phyloP scores from a whole-genome alignment of 2,888 invertebrate genomes.

The Stomorhina lunata region DNA sequence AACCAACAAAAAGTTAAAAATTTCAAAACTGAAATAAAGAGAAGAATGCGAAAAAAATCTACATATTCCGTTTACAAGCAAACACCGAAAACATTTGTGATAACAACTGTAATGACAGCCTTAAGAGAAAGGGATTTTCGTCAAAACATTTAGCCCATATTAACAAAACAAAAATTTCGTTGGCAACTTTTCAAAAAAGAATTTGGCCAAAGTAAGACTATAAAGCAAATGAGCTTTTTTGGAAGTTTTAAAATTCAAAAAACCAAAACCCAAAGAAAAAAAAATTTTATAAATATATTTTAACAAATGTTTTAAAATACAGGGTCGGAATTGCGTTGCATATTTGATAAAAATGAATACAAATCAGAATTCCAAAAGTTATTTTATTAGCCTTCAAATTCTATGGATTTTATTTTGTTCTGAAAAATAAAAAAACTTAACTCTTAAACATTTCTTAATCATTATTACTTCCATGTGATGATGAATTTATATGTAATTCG shows the following conservation, averaged over 20 bases:
- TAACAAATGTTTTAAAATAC: too few species aligned
- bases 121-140: slow-evolving; percentile 61
- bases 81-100: slow-evolving; percentile 60
- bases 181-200: slow-evolving; percentile 51
- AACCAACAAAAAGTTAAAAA: slow-evolving; percentile 28
- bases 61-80: slow-evolving; percentile 52
- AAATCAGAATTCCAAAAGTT: too few species aligned
- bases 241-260: not conserved
- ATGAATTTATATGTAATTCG: too few species aligned
- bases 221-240: not conserved
- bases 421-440: too few species aligned
- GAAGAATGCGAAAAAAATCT: not conserved
- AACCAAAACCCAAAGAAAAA: not conserved
- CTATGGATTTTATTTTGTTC: too few species aligned
- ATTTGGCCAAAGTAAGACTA: slow-evolving; percentile 18
- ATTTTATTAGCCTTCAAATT: too few species aligned
- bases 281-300: slow-evolving; percentile 41
- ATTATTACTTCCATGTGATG: too few species aligned
- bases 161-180: slow-evolving; percentile 20
- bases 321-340: too few species aligned
- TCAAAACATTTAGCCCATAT: not conserved
- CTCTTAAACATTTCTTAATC: too few species aligned
- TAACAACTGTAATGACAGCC: slow-evolving; percentile 63
- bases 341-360: too few species aligned
- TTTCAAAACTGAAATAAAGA: not conserved